A percentile compares a stretch with the other conserved stretches of the same genome.
Conservation (phyloP, 2,888 invertebrate genomes). For the Sarcophaga rosellei region DNA sequence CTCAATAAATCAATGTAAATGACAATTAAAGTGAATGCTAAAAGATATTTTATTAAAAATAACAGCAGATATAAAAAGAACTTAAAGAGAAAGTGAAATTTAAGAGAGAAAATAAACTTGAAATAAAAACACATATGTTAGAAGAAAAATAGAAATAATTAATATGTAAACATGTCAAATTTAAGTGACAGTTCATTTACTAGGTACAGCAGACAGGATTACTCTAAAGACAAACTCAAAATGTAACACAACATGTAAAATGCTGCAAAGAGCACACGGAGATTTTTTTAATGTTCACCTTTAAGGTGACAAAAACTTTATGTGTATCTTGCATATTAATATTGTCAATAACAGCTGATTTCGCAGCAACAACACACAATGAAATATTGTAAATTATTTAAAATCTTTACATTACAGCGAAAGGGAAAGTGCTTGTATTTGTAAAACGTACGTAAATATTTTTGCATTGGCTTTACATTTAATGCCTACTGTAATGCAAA, state of each 20-base stretch:
- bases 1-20: slow-evolving; percentile 13
- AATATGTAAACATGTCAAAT: slow-evolving; percentile 3
- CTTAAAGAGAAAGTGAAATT: background rate
- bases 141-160: slow-evolving; percentile 2
- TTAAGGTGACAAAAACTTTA: slow-evolving; percentile 31
- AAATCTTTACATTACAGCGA: background rate
- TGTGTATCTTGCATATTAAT: slow-evolving; percentile 48
- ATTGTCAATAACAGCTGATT: slow-evolving; percentile 52
- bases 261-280: background rate
- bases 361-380: background rate
- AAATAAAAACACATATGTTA: background rate
- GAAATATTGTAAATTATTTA: no score
- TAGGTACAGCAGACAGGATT: background rate
- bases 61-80: background rate
- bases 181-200: slow-evolving; percentile 28
- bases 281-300: slow-evolving; percentile 7
- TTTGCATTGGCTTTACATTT: no score
- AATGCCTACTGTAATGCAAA: background rate
- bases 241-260: background rate
- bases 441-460: no score
- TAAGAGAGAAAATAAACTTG: background rate
- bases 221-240: background rate
- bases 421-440: no score
- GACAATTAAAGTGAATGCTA: slow-evolving; percentile 1
- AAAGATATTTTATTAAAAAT: background rate